Evolutionary conservation across 1,140 invertebrate genomes (phyloP).

Genomic region (Archegozetes longisetosus): DNA sequence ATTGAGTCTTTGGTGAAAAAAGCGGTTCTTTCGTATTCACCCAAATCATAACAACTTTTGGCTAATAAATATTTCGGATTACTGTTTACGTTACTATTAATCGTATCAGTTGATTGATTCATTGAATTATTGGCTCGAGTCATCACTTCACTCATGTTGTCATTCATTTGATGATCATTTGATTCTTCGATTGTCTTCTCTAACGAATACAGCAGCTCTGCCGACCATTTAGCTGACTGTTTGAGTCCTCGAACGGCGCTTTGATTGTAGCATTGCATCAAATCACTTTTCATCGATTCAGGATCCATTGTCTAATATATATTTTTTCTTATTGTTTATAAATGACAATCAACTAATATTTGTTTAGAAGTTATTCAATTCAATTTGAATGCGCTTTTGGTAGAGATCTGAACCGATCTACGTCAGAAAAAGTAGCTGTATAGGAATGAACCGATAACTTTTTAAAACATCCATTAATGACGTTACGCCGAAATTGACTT

Average conservation of each 20-base stretch:
- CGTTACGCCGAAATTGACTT: no score
- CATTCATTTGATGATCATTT: not conserved
- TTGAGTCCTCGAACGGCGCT: slow-evolving; percentile 16
- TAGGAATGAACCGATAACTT: no score
- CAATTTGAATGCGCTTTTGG: no score
- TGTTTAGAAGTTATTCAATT: no score
- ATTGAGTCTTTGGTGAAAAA: slow-evolving; percentile 56
- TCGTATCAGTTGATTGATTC: not conserved
- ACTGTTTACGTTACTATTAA: not conserved
- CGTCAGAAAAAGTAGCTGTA: no score
- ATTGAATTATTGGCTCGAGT: not conserved
- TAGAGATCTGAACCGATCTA: no score
- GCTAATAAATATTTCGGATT: slow-evolving; percentile 47
- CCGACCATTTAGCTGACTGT: slow-evolving; percentile 20
- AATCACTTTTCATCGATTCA: not conserved
- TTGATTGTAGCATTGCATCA: not conserved
- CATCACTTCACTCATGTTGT: not conserved
- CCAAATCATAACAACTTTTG: slow-evolving; percentile 76
- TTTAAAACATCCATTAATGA: no score
- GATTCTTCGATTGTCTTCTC: slow-evolving; percentile 4
- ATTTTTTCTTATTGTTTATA: no score
- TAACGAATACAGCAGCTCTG: slow-evolving; percentile 17
- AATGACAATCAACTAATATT: no score
- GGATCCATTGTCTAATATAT: no score
- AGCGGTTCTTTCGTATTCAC: slow-evolving; percentile 79